Evolutionary conservation across 2,888 invertebrate species (phyloP).

Genomic region (Drosophila histrio): DNA sequence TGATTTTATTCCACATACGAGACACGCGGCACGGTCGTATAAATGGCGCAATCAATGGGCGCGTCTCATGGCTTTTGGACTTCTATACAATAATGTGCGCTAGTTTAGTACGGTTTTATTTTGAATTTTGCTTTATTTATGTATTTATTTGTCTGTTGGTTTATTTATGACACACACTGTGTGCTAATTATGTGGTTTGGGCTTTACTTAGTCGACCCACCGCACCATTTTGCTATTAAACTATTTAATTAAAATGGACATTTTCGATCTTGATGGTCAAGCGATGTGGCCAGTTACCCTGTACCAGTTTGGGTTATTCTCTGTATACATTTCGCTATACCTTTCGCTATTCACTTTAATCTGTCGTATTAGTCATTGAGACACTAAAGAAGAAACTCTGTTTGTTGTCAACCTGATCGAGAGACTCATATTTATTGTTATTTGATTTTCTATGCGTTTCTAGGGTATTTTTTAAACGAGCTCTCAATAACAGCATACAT

Average conservation of each 20-base stretch:
- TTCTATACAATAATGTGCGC: slow-evolving; percentile 26
- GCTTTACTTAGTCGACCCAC: slow-evolving; percentile 1
- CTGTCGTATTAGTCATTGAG: not conserved
- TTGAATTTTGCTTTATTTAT: slow-evolving; percentile 7
- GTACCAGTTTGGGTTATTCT: not conserved
- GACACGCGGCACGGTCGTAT: slow-evolving; percentile 1
- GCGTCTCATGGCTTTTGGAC: slow-evolving; percentile 21
- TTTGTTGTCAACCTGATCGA: not conserved
- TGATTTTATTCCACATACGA: slow-evolving; percentile 46
- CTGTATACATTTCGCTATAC: no score
- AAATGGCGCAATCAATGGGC: slow-evolving; percentile 43
- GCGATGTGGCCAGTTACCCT: not conserved
- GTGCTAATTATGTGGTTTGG: slow-evolving; percentile 35
- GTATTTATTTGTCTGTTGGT: slow-evolving; percentile 25
- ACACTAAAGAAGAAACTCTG: not conserved
- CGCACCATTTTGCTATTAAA: slow-evolving; percentile 10
- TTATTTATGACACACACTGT: slow-evolving; percentile 37
- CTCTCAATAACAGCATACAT: not conserved
- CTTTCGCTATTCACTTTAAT: not conserved
- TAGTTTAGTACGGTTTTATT: slow-evolving; percentile 17
- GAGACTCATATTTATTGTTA: not conserved
- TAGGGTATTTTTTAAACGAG: slow-evolving; percentile 3
- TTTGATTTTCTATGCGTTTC: not conserved
- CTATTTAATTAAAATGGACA: slow-evolving; percentile 38
- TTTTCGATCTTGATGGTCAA: slow-evolving; percentile 40